These are phyloP conservation scores for Dermolepida albohirtum DNA, from an alignment of 2,888 invertebrate species.

Conservation along the genomic window DNA sequence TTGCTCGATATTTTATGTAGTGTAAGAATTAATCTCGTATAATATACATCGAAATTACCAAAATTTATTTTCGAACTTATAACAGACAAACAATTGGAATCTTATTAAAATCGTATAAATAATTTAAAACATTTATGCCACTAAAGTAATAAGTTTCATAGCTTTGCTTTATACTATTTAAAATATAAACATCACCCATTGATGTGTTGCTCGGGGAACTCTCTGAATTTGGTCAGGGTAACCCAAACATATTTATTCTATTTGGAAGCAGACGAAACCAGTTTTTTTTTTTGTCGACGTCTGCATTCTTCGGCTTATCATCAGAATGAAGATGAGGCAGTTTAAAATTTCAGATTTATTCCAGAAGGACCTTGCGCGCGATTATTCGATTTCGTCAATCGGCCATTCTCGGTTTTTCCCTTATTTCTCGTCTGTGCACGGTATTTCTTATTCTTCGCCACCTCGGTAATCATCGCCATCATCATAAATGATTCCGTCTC, in stretches of 20 bases:
- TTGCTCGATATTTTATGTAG: no score
- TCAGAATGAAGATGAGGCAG: conserved; percentile 45
- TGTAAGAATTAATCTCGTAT: no score
- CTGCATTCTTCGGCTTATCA: conserved; percentile 42
- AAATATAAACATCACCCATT: neutral
- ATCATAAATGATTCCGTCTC: neutral
- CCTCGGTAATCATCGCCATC: neutral
- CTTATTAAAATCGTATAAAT: no score
- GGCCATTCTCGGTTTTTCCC: conserved; percentile 11
- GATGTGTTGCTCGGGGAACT: conserved; percentile 27
- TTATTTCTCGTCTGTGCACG: conserved; percentile 7
- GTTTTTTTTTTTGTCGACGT: conserved; percentile 43
- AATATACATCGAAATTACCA: no score
- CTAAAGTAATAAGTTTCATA: neutral
- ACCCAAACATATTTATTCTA: conserved; percentile 44
- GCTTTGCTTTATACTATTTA: neutral
- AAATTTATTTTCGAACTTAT: no score
- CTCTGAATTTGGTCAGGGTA: conserved; percentile 41
- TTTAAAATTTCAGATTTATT: conserved; percentile 43
- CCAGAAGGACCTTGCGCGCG: conserved; percentile 15
- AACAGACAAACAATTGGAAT: no score
- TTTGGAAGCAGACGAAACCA: conserved; percentile 44
- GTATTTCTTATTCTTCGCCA: conserved; percentile 10
- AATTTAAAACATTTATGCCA: neutral
- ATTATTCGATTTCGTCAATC: conserved; percentile 18